Evolutionary conservation across 2,888 invertebrate genomes (phyloP), one percentile per base, ranked within the genome.

Genomic region (Neoitamus cyanurus): DNA sequence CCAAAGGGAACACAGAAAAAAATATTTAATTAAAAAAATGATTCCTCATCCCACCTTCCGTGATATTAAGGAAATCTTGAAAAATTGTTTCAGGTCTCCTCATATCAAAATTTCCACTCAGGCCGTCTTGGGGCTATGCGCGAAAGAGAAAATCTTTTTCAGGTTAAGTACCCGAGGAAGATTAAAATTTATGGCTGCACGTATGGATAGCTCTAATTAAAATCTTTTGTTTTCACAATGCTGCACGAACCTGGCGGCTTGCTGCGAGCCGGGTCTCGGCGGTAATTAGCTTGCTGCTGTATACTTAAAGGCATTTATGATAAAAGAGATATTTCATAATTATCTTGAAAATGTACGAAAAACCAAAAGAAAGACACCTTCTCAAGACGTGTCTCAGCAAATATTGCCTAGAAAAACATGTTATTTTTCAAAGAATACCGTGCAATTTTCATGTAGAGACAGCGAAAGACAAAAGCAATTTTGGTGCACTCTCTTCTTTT

Each of bases 21-120:
- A 72, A 73, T 73, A 83, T 48, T 83, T 73, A 83, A 83, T 83
- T 83, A 83, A 83, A 72, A 73, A 83, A 34, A 48, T 58, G 48
- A 83, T 83, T 73, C 34, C 73, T 83, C 73, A 48, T 58, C 31
- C 31, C 48, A 72, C 42, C 72, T 73, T 46, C 70, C 46, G 13
- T 58, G 72, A 73, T 83, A 73, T 72, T 73, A 72, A 72, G 72
- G 15, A 83, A 83, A 73, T 83, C 73, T 83, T 83, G 73, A 83
- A 83, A 73, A 83, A 83, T 73, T 70, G 48, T 34, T 83, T 30
- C 48, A 46, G 28, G 30, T 46, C n/a, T 73, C 2, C 48, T 73
- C 73, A 73, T 73, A 73, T 73, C 46, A 72, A 48, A 83, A 69
- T 73, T 83, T 58, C 58, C 48, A 46, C 73, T 83, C 69, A 30